Conservation (phyloP, 2,797 vertebrate genomes). For the Champsocephalus esox region DNA sequence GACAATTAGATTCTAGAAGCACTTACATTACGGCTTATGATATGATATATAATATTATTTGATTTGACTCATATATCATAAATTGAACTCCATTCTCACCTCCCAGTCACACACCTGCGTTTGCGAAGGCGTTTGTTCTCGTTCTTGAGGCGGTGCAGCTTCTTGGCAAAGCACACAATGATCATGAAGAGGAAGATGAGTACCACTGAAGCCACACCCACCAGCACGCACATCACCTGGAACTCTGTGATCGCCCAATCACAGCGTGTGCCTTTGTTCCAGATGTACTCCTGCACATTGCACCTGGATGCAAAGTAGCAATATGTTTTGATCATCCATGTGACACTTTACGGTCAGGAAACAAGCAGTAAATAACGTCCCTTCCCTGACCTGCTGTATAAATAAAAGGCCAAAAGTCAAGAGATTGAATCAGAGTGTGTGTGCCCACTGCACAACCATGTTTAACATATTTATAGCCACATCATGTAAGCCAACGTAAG, state of each 20-base stretch:
- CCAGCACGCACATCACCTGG: slow-evolving; percentile 94
- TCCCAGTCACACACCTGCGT: slow-evolving; percentile 85
- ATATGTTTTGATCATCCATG: neutral
- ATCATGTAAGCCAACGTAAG: slow-evolving; percentile 27
- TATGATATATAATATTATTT: neutral
- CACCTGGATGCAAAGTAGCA: slow-evolving; percentile 66
- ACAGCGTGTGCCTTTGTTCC: slow-evolving; percentile 96
- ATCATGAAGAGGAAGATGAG: slow-evolving; percentile 96
- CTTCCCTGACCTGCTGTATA: slow-evolving; percentile 12
- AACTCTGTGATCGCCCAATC: slow-evolving; percentile 97
- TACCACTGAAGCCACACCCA: slow-evolving; percentile 89
- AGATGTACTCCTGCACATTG: slow-evolving; percentile 94
- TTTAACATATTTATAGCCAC: slow-evolving; percentile 38
- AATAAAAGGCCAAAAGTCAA: neutral
- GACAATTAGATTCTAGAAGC: neutral
- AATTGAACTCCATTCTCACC: slow-evolving; percentile 7
- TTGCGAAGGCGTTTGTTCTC: slow-evolving; percentile 94
- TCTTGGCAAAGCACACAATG: slow-evolving; percentile 97
- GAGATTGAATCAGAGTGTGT: slow-evolving; percentile 12
- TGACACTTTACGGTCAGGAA: neutral
- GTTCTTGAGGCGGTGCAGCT: slow-evolving; percentile 93
- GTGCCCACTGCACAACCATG: neutral
- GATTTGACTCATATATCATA: slow-evolving; percentile 1
- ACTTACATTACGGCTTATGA: neutral
- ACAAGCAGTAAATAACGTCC: too few species aligned